These are phyloP conservation scores for Struthio camelus DNA, from an alignment of 2,113 vertebrate species.

Conservation along the genomic window DNA sequence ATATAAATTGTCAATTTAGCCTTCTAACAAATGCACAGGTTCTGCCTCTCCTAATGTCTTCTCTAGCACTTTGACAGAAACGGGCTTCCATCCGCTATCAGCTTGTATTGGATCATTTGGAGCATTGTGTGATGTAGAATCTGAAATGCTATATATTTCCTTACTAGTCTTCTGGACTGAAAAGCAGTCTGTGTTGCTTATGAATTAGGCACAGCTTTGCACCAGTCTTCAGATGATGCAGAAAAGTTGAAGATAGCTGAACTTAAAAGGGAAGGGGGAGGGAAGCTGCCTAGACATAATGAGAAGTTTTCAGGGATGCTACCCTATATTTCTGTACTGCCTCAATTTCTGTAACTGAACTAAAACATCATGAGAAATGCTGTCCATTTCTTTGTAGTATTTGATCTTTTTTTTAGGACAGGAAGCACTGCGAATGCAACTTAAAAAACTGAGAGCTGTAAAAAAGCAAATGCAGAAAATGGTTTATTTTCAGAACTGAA, in stretches of 20 bases:
- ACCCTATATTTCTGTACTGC: background rate
- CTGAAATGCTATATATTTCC: background rate
- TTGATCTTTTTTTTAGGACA: background rate
- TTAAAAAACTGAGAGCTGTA: background rate
- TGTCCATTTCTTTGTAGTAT: background rate
- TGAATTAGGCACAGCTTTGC: background rate
- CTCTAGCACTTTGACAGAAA: background rate
- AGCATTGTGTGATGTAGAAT: background rate
- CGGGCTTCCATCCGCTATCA: too few species aligned
- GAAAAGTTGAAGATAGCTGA: background rate
- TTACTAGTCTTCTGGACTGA: background rate
- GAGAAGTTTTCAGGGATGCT: background rate
- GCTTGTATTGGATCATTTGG: background rate
- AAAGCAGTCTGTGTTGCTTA: background rate
- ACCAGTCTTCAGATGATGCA: background rate
- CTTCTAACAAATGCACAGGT: background rate
- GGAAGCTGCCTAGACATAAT: background rate
- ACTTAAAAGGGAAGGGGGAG: background rate
- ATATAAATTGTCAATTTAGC: background rate
- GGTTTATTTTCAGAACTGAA: background rate
- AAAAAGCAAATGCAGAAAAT: background rate
- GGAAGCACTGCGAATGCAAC: background rate
- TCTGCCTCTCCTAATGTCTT: background rate
- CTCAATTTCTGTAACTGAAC: background rate
- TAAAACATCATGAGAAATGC: background rate